Evolutionary conservation across 2,797 vertebrate species (phyloP).

Genomic region (Nasua narica): DNA sequence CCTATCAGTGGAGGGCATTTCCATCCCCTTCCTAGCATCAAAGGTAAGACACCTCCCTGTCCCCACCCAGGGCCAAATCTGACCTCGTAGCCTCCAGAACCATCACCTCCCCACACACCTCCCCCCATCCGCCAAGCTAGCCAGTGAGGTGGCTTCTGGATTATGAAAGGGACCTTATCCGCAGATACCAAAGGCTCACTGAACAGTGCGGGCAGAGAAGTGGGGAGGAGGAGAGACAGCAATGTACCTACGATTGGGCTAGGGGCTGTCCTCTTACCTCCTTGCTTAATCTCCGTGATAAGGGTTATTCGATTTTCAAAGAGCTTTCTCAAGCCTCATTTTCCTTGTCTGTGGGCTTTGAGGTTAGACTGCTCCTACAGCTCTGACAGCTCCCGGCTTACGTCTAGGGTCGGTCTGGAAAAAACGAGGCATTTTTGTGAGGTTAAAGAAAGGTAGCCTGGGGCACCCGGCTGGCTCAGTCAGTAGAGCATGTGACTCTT

Average conservation of each 20-base stretch:
- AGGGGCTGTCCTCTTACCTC: neutral
- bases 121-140: neutral
- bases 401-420: neutral
- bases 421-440: neutral
- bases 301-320: neutral
- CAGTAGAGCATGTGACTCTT: neutral
- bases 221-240: neutral
- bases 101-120: too few relatives aligned
- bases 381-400: neutral
- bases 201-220: neutral
- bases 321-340: neutral
- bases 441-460: neutral
- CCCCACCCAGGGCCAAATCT: neutral
- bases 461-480: neutral
- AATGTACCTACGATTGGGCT: neutral
- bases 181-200: neutral
- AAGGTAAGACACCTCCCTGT: neutral
- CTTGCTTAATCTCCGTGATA: neutral
- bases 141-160: neutral
- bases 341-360: neutral
- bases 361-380: neutral
- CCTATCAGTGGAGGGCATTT: neutral
- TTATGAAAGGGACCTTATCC: neutral
- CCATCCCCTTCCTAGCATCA: neutral
- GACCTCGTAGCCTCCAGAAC: neutral